Percentiles rank a stretch among this genome's conserved stretches.
Conservation (phyloP, 2,797 vertebrate genomes). For the Pempheris klunzingeri region DNA sequence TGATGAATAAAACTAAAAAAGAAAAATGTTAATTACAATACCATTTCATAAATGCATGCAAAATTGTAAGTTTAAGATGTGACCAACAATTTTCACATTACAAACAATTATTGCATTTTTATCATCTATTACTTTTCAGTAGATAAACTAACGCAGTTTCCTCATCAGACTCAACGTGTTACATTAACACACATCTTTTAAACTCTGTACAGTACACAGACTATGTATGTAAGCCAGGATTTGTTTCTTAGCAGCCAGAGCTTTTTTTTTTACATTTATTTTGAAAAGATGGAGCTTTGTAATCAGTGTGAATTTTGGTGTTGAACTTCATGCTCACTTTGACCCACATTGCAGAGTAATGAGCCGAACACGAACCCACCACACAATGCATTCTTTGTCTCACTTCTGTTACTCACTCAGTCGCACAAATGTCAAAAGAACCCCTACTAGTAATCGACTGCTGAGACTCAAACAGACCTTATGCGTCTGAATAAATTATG, state of each 20-base stretch:
- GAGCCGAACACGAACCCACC: neutral
- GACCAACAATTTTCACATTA: neutral
- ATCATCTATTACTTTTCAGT: neutral
- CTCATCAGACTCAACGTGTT: no score
- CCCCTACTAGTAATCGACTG: neutral
- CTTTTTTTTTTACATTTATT: neutral
- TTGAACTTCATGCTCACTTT: slow-evolving; percentile 26
- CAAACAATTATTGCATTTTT: neutral
- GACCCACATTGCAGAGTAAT: slow-evolving; percentile 23
- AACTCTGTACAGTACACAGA: no score
- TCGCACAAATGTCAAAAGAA: neutral
- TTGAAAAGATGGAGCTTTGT: neutral
- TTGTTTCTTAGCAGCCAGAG: neutral
- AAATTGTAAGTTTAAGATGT: neutral
- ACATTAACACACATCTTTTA: no score
- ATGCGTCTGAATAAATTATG: neutral
- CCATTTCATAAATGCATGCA: neutral
- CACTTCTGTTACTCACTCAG: neutral
- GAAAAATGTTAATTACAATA: neutral
- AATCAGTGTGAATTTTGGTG: neutral
- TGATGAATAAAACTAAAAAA: neutral
- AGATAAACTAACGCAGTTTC: no score
- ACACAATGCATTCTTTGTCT: slow-evolving; percentile 61
- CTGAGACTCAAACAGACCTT: neutral
- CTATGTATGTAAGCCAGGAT: neutral